Evolutionary conservation across 2,888 invertebrate species (phyloP), one percentile per base, ranked within the genome.

Genomic region (Electrophaes corylata): DNA sequence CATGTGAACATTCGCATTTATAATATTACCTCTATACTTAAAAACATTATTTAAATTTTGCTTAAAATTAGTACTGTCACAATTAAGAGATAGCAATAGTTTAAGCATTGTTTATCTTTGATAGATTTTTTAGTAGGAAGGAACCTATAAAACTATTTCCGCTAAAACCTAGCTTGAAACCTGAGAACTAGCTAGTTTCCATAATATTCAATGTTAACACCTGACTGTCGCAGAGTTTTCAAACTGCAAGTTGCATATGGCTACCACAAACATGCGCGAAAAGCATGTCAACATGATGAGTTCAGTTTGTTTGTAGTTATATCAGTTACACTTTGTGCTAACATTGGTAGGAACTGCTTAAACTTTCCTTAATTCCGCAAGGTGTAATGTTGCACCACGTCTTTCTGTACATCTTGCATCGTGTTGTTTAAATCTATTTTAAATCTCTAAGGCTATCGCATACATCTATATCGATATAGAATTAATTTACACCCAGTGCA

Each of bases 141-240:
- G n/a, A n/a, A n/a, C n/a, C 23, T 23, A 23, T 5, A 23, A 3
- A 4, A 29, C 29, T 8, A 8, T 29, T 8, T 11, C 31, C 31
- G 31, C 4, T n/a, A 11, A 2, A n/a, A 31, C 2, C n/a, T 31
- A 4, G 11, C n/a, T n/a, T 31, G 44, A 35, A 19, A 26, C 33
- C 33, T 12, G 18, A 29, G n/a, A 37, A 5, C 6, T 14, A 44
- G 44, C 62, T 57, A 71, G 68, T 69, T 64, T 71, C 67, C 73
- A 75, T 84, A 79, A 83, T 83, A 79, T 83, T 76, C 74, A 73
- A 63, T 73, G 83, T 76, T 84, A 88, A 88, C 82, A 89, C 73
- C 76, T 86, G 88, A 83, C 88, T 86, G 78, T 73, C 69, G 77
- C 81, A 81, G 77, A 74, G 76, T 79, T 81, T 79, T 75, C 79